Percentiles rank a stretch among this genome's conserved stretches.
Evolutionary conservation across 2,888 invertebrate species (phyloP).

Genomic region (Tricholauxania praeusta): DNA sequence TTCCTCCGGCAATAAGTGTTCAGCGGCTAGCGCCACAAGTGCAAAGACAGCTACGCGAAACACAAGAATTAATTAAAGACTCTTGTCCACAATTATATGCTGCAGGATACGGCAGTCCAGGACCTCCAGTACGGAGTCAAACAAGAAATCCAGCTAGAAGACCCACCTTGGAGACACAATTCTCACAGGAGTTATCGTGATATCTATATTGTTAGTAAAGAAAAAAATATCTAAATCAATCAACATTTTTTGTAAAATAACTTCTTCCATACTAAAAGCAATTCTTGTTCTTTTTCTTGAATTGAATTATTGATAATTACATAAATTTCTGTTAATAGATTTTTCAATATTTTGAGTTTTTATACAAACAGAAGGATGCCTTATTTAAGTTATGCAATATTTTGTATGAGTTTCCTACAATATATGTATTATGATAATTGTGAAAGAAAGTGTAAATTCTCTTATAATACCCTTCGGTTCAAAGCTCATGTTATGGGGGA

Average conservation of each 20-base stretch:
- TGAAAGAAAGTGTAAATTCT: no score
- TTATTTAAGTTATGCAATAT: no score
- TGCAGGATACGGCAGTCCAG: slow-evolving; percentile 67
- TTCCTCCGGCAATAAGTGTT: slow-evolving; percentile 68
- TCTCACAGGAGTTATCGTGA: slow-evolving; percentile 70
- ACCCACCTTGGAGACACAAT: slow-evolving; percentile 69
- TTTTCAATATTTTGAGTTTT: no score
- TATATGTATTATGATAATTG: background rate
- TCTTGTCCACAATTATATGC: slow-evolving; percentile 68
- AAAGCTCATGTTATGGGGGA: no score
- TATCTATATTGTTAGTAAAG: slow-evolving; percentile 67
- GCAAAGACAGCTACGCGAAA: slow-evolving; percentile 68
- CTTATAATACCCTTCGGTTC: no score
- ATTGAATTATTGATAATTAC: slow-evolving; percentile 16
- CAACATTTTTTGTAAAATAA: slow-evolving; percentile 13
- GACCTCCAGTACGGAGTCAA: slow-evolving; percentile 67
- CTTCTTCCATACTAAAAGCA: slow-evolving; percentile 37
- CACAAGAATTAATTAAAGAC: slow-evolving; percentile 69
- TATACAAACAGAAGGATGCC: no score
- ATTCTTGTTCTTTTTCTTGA: slow-evolving; percentile 9
- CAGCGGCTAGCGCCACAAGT: slow-evolving; percentile 68
- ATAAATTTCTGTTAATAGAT: no score
- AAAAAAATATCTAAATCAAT: background rate
- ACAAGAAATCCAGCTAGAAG: slow-evolving; percentile 60
- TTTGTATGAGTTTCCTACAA: no score